Evolutionary conservation across 2,888 invertebrate species (phyloP), one percentile per base, ranked within the genome.

Genomic region (Lacanobia wlatinum): DNA sequence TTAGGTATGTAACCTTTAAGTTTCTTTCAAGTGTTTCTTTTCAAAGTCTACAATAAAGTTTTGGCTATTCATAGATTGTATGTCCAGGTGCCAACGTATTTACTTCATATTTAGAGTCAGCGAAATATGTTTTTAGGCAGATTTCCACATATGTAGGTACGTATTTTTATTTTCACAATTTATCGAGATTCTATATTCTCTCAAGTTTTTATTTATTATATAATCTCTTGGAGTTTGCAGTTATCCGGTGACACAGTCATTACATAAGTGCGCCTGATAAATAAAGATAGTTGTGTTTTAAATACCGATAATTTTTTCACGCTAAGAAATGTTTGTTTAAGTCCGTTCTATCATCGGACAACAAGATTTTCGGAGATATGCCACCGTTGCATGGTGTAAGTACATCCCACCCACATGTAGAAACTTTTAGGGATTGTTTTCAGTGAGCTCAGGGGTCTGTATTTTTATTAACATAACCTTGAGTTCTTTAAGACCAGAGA

Each of bases 21-120:
- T 74, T 77, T 46, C 10, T 65, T 55, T 40, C 10, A 16, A 40
- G 21, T 58, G 58, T 56, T 48, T 59, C 18, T 68, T 76, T 76
- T 48, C 46, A 46, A 76, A 53, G 69, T 69, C 38, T 21, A 46
- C 34, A 52, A 50, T 50, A 43, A 50, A 43, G n/a, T 43, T 1
- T 76, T 14, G 9, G 43, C 16, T 34, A 76, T 76, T 58, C 12
- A 38, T 38, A 58, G n/a, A 12, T 58, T 58, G 2, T 12, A n/a
- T 34, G 34, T 34, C 38, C 12, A 7, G 58, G 6, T 16, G 12
- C n/a, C n/a, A 38, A 6, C 6, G 34, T 58, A 38, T 38, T 38
- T n/a, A n/a, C 38, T 12, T 12, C 34, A 38, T 38, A n/a, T n/a
- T n/a, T 38, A 3, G 12, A 23, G 2, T 1, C 53, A 18, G 9